Evolutionary conservation across 2,113 vertebrate genomes (phyloP).

Genomic region (Istiophorus platypterus): DNA sequence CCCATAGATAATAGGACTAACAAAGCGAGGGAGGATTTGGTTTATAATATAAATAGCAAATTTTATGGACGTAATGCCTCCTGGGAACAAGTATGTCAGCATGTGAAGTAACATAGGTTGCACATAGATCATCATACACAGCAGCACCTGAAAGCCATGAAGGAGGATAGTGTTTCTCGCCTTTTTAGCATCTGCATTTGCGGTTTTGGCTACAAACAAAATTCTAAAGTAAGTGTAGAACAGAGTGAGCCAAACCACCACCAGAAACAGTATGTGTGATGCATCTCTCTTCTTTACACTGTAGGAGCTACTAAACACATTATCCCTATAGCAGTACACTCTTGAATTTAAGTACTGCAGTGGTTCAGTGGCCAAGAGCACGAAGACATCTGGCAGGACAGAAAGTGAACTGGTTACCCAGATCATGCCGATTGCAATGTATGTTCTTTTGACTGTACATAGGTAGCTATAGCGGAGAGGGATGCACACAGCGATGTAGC

Average conservation of each 20-base stretch:
- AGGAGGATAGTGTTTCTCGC: constrained; percentile 74
- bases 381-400: constrained; percentile 62
- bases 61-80: neutral
- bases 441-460: constrained; percentile 67
- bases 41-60: constrained; percentile 59
- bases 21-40: constrained; percentile 69
- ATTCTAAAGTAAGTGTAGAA: constrained; percentile 62
- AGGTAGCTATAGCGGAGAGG: constrained; percentile 67
- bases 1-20: constrained; percentile 78
- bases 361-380: constrained; percentile 37
- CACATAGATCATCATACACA: constrained; percentile 67
- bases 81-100: constrained; percentile 37
- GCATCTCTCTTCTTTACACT: constrained; percentile 36
- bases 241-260: constrained; percentile 56
- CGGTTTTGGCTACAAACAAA: constrained; percentile 48
- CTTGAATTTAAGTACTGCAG: constrained; percentile 12
- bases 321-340: neutral
- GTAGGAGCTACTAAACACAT: constrained; percentile 10
- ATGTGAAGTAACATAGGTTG: neutral
- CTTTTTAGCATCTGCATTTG: constrained; percentile 54
- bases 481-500: constrained; percentile 72
- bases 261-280: constrained; percentile 34
- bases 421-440: constrained; percentile 63
- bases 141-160: constrained; percentile 68
- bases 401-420: constrained; percentile 65